phyloP scores from a whole-genome alignment of 2,888 invertebrate species.

The Mythimna pallens region DNA sequence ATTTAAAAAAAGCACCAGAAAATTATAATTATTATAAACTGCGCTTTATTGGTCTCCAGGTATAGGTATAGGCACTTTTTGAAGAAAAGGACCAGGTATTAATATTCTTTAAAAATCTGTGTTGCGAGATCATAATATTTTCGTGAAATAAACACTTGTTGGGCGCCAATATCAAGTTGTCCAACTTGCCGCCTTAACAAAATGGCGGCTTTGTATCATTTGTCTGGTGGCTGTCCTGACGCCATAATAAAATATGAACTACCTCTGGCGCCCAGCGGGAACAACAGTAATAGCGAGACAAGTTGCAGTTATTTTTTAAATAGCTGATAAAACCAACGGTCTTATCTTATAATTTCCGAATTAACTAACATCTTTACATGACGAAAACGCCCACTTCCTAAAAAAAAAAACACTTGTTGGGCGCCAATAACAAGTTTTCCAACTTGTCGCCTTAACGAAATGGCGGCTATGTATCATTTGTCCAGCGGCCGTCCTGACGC shows the following conservation, averaged over 20 bases:
- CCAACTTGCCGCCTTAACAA: constrained; percentile 36
- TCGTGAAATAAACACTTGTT: constrained; percentile 30
- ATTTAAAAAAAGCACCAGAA: too few relatives aligned
- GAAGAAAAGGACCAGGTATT: neutral
- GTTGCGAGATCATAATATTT: neutral
- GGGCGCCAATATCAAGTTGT: constrained; percentile 33
- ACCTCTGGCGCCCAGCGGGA: constrained; percentile 15
- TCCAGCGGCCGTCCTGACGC: constrained; percentile 35
- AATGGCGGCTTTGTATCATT: constrained; percentile 8
- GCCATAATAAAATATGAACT: constrained; percentile 11
- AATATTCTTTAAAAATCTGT: neutral
- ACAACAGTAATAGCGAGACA: constrained; percentile 36
- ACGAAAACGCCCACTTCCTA: neutral
- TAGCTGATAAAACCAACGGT: neutral
- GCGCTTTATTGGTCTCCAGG: neutral
- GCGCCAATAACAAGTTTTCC: constrained; percentile 27
- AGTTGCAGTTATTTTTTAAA: neutral
- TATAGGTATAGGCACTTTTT: neutral
- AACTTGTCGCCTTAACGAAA: constrained; percentile 40
- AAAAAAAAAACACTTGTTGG: constrained; percentile 37
- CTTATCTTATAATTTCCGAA: neutral
- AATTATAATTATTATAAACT: too few relatives aligned
- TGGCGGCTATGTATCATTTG: constrained; percentile 35
- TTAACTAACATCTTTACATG: neutral
- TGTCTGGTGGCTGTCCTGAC: too few relatives aligned